Percentiles rank a stretch among this genome's conserved stretches.
Conservation (phyloP, 2,113 vertebrate species). For the Octodon degus region DNA sequence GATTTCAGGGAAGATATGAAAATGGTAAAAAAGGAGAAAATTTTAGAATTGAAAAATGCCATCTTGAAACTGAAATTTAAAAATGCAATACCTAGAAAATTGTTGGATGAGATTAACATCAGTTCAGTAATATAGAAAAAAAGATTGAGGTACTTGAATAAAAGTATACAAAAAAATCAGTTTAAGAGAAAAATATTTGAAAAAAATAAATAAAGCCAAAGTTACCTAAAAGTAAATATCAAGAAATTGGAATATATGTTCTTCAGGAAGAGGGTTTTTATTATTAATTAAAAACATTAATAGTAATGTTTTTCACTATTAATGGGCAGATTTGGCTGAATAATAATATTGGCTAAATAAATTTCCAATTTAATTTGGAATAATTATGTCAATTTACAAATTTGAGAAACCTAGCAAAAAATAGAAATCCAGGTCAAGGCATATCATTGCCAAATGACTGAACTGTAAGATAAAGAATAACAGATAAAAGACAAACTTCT, state of each 20-base stretch:
- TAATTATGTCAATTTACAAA: not conserved
- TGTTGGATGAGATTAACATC: not conserved
- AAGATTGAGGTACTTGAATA: not conserved
- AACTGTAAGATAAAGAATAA: not conserved
- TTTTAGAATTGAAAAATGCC: not conserved
- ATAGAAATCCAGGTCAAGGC: not conserved
- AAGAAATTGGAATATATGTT: not conserved
- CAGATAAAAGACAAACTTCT: not conserved
- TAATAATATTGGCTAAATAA: not conserved
- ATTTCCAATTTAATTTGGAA: not conserved
- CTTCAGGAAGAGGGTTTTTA: not conserved
- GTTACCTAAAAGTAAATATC: not conserved
- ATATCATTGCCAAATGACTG: not conserved
- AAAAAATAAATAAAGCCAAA: not conserved
- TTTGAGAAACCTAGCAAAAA: slow-evolving; percentile 31
- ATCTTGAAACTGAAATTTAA: slow-evolving; percentile 44
- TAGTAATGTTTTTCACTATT: no score
- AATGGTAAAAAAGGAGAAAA: not conserved
- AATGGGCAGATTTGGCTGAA: not conserved
- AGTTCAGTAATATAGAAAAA: slow-evolving; percentile 12
- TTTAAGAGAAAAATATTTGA: not conserved
- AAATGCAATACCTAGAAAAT: not conserved
- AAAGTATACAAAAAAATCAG: not conserved
- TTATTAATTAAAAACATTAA: no score
- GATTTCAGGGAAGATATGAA: slow-evolving; percentile 27